A percentile compares a stretch with the other conserved stretches of the same genome.
Conservation (phyloP, 2,113 vertebrate species). For the Dromaius novaehollandiae region DNA sequence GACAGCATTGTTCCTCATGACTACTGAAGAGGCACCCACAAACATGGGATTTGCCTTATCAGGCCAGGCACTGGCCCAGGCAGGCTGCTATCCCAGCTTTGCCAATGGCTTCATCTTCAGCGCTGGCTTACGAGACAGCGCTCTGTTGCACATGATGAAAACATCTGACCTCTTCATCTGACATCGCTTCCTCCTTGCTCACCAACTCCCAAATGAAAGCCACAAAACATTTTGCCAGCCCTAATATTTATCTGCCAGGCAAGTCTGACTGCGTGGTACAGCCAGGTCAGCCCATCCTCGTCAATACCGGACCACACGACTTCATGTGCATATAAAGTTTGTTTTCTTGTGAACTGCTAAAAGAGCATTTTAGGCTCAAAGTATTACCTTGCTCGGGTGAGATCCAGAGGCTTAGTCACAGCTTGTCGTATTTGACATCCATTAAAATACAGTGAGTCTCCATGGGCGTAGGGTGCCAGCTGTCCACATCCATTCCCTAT, state of each 20-base stretch:
- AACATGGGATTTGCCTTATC: constrained; percentile 40
- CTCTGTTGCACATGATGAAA: constrained; percentile 1
- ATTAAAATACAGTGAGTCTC: constrained; percentile 96
- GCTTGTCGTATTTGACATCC: constrained; percentile 97
- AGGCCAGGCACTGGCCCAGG: constrained; percentile 43
- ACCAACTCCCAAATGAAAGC: background rate
- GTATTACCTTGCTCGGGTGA: constrained; percentile 94
- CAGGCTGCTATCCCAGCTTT: constrained; percentile 26
- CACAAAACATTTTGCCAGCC: background rate
- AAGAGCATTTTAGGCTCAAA: background rate
- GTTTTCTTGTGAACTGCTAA: background rate
- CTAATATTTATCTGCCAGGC: background rate
- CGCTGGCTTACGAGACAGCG: background rate
- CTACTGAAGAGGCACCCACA: background rate
- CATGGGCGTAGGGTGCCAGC: constrained; percentile 94
- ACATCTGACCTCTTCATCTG: constrained; percentile 47
- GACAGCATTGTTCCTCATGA: constrained; percentile 17
- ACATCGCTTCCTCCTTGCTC: background rate
- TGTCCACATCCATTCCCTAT: constrained; percentile 97
- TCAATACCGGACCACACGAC: background rate
- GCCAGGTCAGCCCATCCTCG: background rate
- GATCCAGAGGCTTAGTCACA: constrained; percentile 93
- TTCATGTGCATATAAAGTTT: background rate
- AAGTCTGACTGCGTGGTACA: background rate
- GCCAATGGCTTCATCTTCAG: constrained; percentile 36